Evolutionary conservation across 1,140 invertebrate species (phyloP).

Genomic region (Papilio xuthus): DNA sequence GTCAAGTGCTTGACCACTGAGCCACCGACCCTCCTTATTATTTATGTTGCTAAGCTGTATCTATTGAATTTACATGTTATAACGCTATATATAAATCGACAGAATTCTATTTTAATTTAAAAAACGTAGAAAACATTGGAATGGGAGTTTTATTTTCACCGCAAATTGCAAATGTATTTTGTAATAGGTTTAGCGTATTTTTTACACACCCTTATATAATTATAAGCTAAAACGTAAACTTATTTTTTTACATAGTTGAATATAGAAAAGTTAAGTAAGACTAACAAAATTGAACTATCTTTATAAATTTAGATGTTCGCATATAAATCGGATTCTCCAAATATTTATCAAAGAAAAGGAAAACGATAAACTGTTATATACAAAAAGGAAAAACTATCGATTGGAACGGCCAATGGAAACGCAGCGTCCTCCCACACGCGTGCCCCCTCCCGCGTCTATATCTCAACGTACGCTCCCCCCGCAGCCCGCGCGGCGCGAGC

Average conservation of each 20-base stretch:
- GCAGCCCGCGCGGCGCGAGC: conserved; percentile 60
- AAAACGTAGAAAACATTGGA: no score
- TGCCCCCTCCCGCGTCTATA: neutral
- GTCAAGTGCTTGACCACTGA: no score
- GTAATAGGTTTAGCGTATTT: no score
- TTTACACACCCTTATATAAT: no score
- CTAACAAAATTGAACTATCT: neutral
- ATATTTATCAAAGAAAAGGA: conserved; percentile 22
- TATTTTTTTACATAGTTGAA: no score
- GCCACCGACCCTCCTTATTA: no score
- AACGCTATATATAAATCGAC: neutral
- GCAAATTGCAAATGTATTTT: no score
- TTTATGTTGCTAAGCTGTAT: conserved; percentile 48
- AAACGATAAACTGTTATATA: conserved; percentile 38
- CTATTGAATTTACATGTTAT: conserved; percentile 44
- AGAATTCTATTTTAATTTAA: no score
- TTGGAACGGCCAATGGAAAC: conserved; percentile 55
- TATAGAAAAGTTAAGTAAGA: neutral
- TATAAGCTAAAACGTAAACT: no score
- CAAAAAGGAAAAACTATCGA: conserved; percentile 42
- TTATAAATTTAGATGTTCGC: neutral
- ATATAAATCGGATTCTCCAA: neutral
- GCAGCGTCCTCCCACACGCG: conserved; percentile 51
- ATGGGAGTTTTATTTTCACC: no score
- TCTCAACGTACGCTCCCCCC: conserved; percentile 36